These are phyloP conservation scores for Dioctria linearis DNA, from an alignment of 2,888 invertebrate genomes.

Conservation along the genomic window DNA sequence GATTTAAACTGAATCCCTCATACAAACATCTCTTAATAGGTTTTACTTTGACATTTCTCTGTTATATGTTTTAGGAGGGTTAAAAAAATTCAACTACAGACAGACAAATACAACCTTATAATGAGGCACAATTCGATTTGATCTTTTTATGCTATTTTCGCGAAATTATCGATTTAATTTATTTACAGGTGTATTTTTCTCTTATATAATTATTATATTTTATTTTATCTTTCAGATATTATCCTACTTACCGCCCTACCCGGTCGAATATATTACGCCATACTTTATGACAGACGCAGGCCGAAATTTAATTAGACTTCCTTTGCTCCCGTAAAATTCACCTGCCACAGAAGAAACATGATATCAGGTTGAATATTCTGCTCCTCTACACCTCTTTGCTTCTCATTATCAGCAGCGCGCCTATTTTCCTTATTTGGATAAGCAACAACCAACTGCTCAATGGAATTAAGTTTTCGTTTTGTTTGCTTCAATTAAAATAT, in stretches of 20 bases:
- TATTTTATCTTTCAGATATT: slow-evolving; percentile 44
- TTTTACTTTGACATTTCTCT: slow-evolving; percentile 26
- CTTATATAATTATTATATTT: slow-evolving; percentile 2
- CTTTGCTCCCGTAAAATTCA: slow-evolving; percentile 35
- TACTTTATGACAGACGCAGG: background rate
- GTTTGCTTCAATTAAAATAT: slow-evolving; percentile 40
- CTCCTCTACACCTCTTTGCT: slow-evolving; percentile 13
- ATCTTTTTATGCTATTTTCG: background rate
- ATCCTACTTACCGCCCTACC: background rate
- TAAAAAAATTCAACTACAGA: too few species aligned
- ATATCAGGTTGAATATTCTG: slow-evolving; percentile 2
- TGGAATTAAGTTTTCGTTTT: slow-evolving; percentile 42
- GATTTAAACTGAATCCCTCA: slow-evolving; percentile 1
- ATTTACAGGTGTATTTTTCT: slow-evolving; percentile 10
- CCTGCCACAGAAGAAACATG: slow-evolving; percentile 35
- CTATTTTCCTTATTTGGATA: background rate
- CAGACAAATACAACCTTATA: too few species aligned
- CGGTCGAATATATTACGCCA: background rate
- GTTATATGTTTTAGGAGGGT: slow-evolving; percentile 1
- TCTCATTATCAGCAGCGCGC: background rate
- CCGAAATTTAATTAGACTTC: slow-evolving; percentile 42
- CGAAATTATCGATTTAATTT: slow-evolving; percentile 38
- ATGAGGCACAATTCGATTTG: background rate
- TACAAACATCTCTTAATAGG: background rate
- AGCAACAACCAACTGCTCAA: background rate